Evolutionary conservation across 1,140 invertebrate species (phyloP), one percentile per base, ranked within the genome.

Genomic region (Drosophila ercepeae): DNA sequence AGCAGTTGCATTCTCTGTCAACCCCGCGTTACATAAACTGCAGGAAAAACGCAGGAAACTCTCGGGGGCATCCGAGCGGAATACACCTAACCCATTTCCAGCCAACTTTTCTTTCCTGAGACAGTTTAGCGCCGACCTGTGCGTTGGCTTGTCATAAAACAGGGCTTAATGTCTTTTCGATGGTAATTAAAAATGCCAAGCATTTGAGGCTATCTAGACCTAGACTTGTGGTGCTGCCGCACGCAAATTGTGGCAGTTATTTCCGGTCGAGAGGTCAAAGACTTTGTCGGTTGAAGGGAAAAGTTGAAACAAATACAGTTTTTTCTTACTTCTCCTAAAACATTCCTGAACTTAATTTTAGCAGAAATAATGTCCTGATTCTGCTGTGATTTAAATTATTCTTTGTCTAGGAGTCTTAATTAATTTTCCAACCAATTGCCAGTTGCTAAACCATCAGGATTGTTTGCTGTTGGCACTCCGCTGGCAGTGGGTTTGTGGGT

Each of bases 401-500:
- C n/a, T n/a, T n/a, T n/a, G 25, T 52, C 54, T 52, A 18, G 14
- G 57, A 55, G 42, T 53, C 25, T 70, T 54, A 81, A 72, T 81
- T 67, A 67, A 52, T 57, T 55, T 54, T 14, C 50, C 42, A 32
- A 57, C 19, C 64, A 70, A 78, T 79, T 69, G 69, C 57, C 41
- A 63, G 65, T 61, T 57, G 50, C 59, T 57, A 67, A 49, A 46
- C 54, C 60, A n/a, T 64, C 42, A 39, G 57, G 44, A 64, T 32
- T 64, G 57, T 64, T 64, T 48, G 60, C 57, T 14, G n/a, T 34
- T 1, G 57, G 41, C 16, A 61, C 36, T 61, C 64, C 39, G 21
- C 29, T 45, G 61, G 60, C 64, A 68, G 75, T 54, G 73, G 78
- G 67, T 78, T 82, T 82, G 60, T 78, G 79, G 79, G 79, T 78